Evolutionary conservation across 2,888 invertebrate species (phyloP).

Genomic region (Timema cristinae): DNA sequence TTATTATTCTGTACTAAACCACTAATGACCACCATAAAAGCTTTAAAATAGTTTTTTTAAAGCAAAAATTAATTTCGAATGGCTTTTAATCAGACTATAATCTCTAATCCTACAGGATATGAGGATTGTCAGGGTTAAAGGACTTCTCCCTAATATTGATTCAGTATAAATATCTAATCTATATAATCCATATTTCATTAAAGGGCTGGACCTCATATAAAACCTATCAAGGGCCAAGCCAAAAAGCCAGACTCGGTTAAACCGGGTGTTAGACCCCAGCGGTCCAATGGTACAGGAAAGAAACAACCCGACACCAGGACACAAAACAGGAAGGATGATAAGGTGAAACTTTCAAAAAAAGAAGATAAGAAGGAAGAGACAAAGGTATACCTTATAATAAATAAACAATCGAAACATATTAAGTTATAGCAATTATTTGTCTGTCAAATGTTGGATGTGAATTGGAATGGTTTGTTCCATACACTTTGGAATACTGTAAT

Average conservation of each 20-base stretch:
- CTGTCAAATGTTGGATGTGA: too few relatives aligned
- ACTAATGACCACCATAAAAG: too few relatives aligned
- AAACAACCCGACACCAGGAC: conserved; percentile 13
- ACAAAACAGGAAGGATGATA: conserved; percentile 23
- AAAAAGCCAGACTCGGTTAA: conserved; percentile 23
- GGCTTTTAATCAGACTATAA: too few relatives aligned
- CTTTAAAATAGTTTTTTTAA: too few relatives aligned
- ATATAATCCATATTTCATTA: background rate
- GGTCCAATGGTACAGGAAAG: conserved; percentile 18
- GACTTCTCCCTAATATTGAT: background rate
- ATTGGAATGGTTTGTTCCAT: too few relatives aligned
- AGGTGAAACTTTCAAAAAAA: conserved; percentile 29
- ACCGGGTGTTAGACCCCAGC: conserved; percentile 18
- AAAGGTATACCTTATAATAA: conserved; percentile 22
- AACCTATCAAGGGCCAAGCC: conserved; percentile 25
- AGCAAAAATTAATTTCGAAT: too few relatives aligned
- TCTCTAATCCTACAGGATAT: too few relatives aligned
- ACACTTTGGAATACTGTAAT: too few relatives aligned
- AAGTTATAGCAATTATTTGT: too few relatives aligned
- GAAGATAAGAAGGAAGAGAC: conserved; percentile 34
- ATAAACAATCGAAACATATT: background rate
- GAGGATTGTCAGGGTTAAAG: too few relatives aligned
- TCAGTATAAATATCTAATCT: background rate
- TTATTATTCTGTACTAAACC: too few relatives aligned
- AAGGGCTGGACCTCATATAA: conserved; percentile 24